A percentile compares a stretch with the other conserved stretches of the same genome.
phyloP scores from a whole-genome alignment of 2,888 invertebrate genomes.

The Drosophila planitibia region DNA sequence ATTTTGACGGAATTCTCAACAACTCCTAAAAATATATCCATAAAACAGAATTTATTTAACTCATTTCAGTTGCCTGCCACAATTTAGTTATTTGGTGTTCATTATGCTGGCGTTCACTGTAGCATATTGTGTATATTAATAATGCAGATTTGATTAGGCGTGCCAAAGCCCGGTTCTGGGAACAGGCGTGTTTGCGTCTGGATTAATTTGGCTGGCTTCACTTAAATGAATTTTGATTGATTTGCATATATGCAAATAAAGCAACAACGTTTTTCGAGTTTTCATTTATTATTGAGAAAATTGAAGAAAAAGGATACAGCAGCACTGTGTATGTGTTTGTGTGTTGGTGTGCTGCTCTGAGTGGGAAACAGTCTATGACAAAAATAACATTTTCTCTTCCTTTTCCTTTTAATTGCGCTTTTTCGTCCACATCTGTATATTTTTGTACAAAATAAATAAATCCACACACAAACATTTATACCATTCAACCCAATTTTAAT shows the following conservation, averaged over 20 bases:
- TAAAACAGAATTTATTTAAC: background rate
- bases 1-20: background rate
- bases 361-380: background rate
- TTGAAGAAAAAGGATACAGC: background rate
- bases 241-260: slow-evolving; percentile 68
- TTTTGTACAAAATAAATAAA: background rate
- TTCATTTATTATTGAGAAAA: background rate
- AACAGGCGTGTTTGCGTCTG: slow-evolving; percentile 5
- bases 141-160: slow-evolving; percentile 66
- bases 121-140: slow-evolving; percentile 43
- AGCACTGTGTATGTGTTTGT: background rate
- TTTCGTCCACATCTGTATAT: background rate
- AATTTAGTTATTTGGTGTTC: background rate
- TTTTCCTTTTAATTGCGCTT: background rate
- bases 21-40: background rate
- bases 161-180: slow-evolving; percentile 6
- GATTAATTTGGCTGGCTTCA: slow-evolving; percentile 51
- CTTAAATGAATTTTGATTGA: slow-evolving; percentile 74
- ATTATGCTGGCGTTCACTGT: slow-evolving; percentile 11
- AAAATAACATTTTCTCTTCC: background rate
- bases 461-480: background rate
- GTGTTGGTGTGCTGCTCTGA: background rate
- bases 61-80: background rate
- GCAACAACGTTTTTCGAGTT: slow-evolving; percentile 34
- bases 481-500: background rate